Conservation (phyloP, 2,888 invertebrate species). For the Clunio marinus region DNA sequence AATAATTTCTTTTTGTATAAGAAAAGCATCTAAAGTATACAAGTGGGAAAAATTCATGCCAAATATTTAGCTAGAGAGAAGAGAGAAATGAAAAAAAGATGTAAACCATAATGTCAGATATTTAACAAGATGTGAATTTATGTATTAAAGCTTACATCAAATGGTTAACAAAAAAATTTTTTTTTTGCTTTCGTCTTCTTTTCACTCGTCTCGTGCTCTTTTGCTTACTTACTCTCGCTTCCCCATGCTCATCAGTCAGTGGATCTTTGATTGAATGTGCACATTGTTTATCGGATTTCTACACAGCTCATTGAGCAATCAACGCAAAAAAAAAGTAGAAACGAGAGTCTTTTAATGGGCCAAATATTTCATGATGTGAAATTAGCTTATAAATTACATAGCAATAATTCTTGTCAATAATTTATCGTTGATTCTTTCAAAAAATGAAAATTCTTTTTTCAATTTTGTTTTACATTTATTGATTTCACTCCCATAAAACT, state of each 20-base stretch:
- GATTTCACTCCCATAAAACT: too few relatives aligned
- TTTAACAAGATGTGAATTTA: conserved; percentile 1
- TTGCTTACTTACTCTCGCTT: neutral
- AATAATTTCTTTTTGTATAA: too few relatives aligned
- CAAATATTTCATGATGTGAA: too few relatives aligned
- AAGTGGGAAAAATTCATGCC: neutral
- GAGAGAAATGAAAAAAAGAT: neutral
- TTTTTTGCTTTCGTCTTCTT: neutral
- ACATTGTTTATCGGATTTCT: neutral
- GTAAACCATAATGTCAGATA: conserved; percentile 6
- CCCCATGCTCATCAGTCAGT: neutral
- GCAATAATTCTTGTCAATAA: too few relatives aligned
- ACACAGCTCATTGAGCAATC: neutral
- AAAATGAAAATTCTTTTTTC: too few relatives aligned
- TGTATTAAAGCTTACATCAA: neutral
- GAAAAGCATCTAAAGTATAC: too few relatives aligned
- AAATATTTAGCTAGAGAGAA: neutral
- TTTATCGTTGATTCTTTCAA: too few relatives aligned
- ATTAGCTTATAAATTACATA: too few relatives aligned
- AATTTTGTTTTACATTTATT: too few relatives aligned
- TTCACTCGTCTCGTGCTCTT: neutral
- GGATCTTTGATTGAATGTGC: neutral
- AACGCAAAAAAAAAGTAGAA: neutral
- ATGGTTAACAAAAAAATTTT: neutral
- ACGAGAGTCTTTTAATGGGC: neutral